Evolutionary conservation across 2,888 invertebrate genomes (phyloP), one percentile per base, ranked within the genome.

Genomic region (Hylaea fasciaria): DNA sequence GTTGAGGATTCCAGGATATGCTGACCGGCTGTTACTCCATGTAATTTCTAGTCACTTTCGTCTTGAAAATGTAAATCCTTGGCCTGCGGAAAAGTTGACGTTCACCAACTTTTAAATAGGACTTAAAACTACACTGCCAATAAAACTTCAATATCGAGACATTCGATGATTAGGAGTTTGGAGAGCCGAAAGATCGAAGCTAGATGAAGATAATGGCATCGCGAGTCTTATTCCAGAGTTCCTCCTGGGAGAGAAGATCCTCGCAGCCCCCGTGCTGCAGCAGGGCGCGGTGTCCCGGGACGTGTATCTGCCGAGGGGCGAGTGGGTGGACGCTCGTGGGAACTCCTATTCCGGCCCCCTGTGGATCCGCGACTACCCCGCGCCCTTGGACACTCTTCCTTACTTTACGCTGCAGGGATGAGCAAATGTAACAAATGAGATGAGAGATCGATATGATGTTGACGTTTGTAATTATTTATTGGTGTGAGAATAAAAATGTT

Each of bases 231-330:
- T 40, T 60, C 0, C 86, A 96, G 96, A 96, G 83, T 97, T 93
- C 84, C 87, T 96, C 22, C 89, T 96, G 1, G 96, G 96, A 0
- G 94, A 95, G 72, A 87, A 90, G 47, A 87, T 96, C 53, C 80
- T 97, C 9, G 95, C 95, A 0, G 96, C 96, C 0, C 96, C 96
- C 0, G 94, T 97, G 8, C 62, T 96, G 29, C 87, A 89, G 49
- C 86, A 94, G 76, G 94, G 94, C 0, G 94, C 94, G 0, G 81
- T 78, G 0, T 76, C 86, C 4, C 92, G 96, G n/a, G 91, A 95
- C 79, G 86, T 96, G 41, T 96, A 95, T 86, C 87, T 96, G n/a
- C 96, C 96, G 0, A 79, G 68, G 0, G 97, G 96, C 0, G 81
- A 62, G n/a, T 96, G 96, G 96, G 81, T 78, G 11, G 95, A 94